These are phyloP conservation scores for Euplagia quadripunctaria DNA, from an alignment of 2,888 invertebrate genomes.

Conservation along the genomic window DNA sequence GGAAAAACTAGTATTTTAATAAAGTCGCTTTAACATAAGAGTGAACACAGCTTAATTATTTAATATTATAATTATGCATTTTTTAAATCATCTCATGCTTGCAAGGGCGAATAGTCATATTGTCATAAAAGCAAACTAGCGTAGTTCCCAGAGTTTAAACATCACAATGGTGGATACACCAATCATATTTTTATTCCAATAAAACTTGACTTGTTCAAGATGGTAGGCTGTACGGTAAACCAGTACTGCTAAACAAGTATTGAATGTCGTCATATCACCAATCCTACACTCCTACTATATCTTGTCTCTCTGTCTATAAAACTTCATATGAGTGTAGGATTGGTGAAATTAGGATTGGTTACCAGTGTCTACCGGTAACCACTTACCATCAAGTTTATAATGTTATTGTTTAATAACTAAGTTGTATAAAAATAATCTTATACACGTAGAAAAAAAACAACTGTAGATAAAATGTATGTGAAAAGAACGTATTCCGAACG, in stretches of 20 bases:
- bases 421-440: too few species aligned
- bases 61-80: background rate
- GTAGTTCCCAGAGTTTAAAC: background rate
- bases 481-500: too few species aligned
- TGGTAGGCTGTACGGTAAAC: background rate
- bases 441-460: too few species aligned
- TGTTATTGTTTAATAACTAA: too few species aligned
- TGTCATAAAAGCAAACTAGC: background rate
- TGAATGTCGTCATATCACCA: background rate
- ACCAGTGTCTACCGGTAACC: too few species aligned
- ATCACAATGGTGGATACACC: background rate
- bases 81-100: background rate
- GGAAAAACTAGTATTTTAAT: background rate
- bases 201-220: background rate
- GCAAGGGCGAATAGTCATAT: background rate
- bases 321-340: too few species aligned
- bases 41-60: too few species aligned
- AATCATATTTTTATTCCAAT: background rate
- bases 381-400: too few species aligned
- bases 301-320: too few species aligned
- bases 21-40: background rate
- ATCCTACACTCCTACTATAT: background rate
- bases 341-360: too few species aligned
- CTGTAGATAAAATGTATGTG: too few species aligned
- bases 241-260: background rate